These are phyloP conservation scores for Pegea sp. DNA, from an alignment of 23 tunicate genomes.

Conservation along the genomic window DNA sequence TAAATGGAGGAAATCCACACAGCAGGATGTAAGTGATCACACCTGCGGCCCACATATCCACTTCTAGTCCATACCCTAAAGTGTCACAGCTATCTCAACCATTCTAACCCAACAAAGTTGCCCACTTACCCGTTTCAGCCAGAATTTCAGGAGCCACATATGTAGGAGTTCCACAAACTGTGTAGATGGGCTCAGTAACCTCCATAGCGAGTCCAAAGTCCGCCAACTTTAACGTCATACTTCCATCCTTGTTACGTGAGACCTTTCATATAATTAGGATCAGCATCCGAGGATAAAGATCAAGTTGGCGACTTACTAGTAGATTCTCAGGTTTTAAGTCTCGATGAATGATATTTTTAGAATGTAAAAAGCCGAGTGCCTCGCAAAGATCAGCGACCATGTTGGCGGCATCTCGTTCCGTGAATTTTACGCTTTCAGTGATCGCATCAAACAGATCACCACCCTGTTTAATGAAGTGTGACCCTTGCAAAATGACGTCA, in stretches of 20 bases:
- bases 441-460: constrained; percentile 98
- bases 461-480: constrained; percentile 20
- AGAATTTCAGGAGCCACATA: constrained; percentile 97
- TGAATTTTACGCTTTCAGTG: constrained; percentile 91
- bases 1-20: constrained; percentile 95
- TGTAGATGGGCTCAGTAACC: constrained; percentile 81
- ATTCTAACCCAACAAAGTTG: neutral
- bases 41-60: constrained; percentile 91
- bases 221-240: constrained; percentile 72
- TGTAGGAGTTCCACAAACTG: constrained; percentile 95
- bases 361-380: constrained; percentile 80
- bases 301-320: constrained; percentile 13
- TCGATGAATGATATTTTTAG: constrained; percentile 83
- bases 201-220: constrained; percentile 95
- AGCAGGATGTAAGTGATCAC: constrained; percentile 84
- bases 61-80: constrained; percentile 67
- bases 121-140: constrained; percentile 40
- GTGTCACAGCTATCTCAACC: neutral
- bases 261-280: constrained; percentile 34
- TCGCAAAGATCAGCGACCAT: constrained; percentile 92
- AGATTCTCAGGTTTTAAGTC: constrained; percentile 94
- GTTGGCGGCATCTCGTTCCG: constrained; percentile 86
- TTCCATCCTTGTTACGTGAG: constrained; percentile 87
- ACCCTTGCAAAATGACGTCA: neutral
- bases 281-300: neutral